Base-by-base conservation (phyloP, 2,888 invertebrate genomes). In the Thysanoteuthis rhombus region DNA sequence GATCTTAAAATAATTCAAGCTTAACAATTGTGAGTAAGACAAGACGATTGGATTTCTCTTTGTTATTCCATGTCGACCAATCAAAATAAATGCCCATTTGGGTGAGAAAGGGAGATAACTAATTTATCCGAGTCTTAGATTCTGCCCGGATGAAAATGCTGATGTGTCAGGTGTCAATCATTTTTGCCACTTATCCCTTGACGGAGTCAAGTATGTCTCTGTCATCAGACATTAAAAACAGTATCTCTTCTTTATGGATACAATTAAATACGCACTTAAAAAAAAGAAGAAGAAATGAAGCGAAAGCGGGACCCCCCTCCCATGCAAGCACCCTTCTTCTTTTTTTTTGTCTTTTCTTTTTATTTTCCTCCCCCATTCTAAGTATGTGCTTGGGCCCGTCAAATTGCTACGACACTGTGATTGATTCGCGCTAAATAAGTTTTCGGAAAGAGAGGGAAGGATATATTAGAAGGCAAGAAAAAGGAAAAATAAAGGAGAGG, bases 11-110 rank as follows among this genome's bases (percentile, higher is more conserved):
- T 75, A 75, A n/a, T 75, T n/a, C 75, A n/a, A 75, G 75, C 75
- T 75, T 75, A 75, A n/a, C 75, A n/a, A 75, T 75, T 75, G n/a
- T 75, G 75, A 75, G 75, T 75, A 75, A 75, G 75, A n/a, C 75
- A 75, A 75, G 75, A 75, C 75, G 75, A 75, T 75, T 75, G 75
- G 75, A 36, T n/a, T 75, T 75, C 75, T 36, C 75, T 36, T 75
- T 75, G 75, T 75, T 75, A 75, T 75, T n/a, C n/a, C 75, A 75
- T 75, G 75, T n/a, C 75, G 75, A 75, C 75, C 75, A 75, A 75
- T 75, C n/a, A 75, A 75, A 75, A 75, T 75, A 75, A 75, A 75
- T 75, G 75, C 75, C 75, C n/a, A 36, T 75, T 75, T 75, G 75
- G 75, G 75, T n/a, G 75, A 36, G n/a, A 3, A 36, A 36, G 75